A percentile compares a stretch with the other conserved stretches of the same genome.
These are phyloP conservation scores for Podarcis siculus DNA, from an alignment of 2,797 vertebrate genomes.

Conservation along the genomic window DNA sequence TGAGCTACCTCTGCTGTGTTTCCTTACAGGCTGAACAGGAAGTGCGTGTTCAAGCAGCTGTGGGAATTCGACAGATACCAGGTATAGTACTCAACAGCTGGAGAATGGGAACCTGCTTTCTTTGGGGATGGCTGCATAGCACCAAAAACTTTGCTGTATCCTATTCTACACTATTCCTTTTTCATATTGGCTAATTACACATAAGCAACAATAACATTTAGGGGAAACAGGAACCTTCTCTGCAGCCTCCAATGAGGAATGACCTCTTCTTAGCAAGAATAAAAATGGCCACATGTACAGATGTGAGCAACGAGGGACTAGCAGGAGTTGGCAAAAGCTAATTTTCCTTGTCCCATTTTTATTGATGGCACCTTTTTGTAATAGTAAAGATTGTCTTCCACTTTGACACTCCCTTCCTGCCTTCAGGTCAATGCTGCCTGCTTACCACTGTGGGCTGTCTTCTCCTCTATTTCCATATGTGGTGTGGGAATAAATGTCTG, in stretches of 20 bases:
- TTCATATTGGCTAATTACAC: not conserved
- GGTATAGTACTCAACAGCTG: slow-evolving; percentile 36
- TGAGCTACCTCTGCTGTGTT: accelerated
- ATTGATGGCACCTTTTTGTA: not conserved
- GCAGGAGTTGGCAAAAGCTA: not conserved
- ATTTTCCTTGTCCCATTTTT: not conserved
- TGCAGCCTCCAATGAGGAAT: not conserved
- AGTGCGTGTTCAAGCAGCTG: not conserved
- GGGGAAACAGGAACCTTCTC: not conserved
- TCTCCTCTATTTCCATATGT: not conserved
- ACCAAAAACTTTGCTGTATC: no score
- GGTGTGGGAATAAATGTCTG: not conserved
- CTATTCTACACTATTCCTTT: no score
- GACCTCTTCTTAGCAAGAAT: not conserved
- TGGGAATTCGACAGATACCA: slow-evolving; percentile 57
- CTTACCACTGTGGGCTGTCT: not conserved
- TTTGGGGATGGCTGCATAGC: not conserved
- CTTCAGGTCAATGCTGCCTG: not conserved
- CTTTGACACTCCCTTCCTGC: not conserved
- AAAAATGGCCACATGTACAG: not conserved
- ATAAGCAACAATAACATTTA: no score
- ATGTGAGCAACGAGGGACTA: no score
- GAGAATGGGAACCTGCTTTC: not conserved
- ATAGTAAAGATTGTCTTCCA: no score
- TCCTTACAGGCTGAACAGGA: slow-evolving; percentile 2